Conservation (phyloP, 2,888 invertebrate species). For the Pristionchus entomophagus region DNA sequence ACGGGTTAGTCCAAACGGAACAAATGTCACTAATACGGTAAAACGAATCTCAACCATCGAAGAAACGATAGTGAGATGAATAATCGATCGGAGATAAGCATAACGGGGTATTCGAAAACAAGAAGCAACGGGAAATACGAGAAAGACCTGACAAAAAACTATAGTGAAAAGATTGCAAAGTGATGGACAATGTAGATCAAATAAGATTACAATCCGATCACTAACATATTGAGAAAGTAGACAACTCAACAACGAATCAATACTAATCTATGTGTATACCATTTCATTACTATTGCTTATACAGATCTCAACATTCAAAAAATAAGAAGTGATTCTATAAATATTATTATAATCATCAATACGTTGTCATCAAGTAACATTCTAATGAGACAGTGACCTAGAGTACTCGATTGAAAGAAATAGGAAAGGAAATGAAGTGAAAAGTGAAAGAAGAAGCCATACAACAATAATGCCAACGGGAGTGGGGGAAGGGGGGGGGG, state of each 20-base stretch:
- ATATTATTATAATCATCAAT: conserved; percentile 27
- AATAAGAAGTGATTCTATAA: neutral
- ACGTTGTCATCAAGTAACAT: neutral
- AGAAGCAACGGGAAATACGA: neutral
- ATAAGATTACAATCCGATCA: neutral
- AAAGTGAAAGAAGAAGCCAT: neutral
- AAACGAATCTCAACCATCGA: conserved; percentile 13
- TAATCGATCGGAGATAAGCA: neutral
- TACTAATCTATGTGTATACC: conserved; percentile 12
- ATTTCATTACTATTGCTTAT: conserved; percentile 13
- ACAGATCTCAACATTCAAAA: neutral
- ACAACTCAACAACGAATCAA: neutral
- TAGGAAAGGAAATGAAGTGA: neutral
- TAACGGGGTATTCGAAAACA: neutral
- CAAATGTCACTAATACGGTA: neutral
- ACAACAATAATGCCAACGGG: neutral
- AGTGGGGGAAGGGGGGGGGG: neutral
- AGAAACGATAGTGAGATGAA: conserved; percentile 2
- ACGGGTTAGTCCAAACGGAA: conserved; percentile 40
- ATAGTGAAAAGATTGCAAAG: neutral
- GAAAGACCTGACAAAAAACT: neutral
- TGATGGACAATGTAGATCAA: too few relatives aligned
- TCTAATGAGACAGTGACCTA: neutral
- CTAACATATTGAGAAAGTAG: neutral
- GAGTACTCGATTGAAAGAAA: neutral